Evolutionary conservation across 2,888 invertebrate species (phyloP).

Genomic region (Chydorus sphaericus): DNA sequence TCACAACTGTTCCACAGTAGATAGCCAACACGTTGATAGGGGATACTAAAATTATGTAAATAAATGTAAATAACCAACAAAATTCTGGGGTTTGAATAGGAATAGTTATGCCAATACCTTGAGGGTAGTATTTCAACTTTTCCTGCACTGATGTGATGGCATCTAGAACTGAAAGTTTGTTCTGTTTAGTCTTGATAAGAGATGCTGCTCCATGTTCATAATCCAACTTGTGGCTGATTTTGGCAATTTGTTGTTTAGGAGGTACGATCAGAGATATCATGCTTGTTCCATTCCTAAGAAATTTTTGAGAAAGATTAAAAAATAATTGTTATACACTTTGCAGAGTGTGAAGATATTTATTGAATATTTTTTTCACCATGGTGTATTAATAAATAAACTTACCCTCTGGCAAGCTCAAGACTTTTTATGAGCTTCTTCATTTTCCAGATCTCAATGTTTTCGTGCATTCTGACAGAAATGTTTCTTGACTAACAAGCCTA

Average conservation of each 20-base stretch:
- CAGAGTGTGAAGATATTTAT: slow-evolving; percentile 12
- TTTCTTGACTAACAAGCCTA: background rate
- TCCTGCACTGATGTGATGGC: slow-evolving; percentile 99
- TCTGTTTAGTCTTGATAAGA: slow-evolving; percentile 97
- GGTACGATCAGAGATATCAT: slow-evolving; percentile 99
- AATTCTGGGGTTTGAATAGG: too few species aligned
- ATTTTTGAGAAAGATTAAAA: too few species aligned
- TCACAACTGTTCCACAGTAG: slow-evolving; percentile 99
- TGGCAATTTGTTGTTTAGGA: slow-evolving; percentile 97
- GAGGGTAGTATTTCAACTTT: slow-evolving; percentile 94
- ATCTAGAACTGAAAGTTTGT: slow-evolving; percentile 93
- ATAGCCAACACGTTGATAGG: slow-evolving; percentile 98
- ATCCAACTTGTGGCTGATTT: slow-evolving; percentile 99
- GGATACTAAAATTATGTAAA: slow-evolving; percentile 51
- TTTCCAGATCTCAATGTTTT: slow-evolving; percentile 99
- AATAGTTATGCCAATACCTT: slow-evolving; percentile 47
- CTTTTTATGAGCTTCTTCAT: slow-evolving; percentile 99
- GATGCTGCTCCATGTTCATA: slow-evolving; percentile 99
- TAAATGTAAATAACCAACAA: background rate
- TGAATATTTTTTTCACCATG: background rate
- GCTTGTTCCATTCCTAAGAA: slow-evolving; percentile 96
- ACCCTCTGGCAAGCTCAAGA: slow-evolving; percentile 98
- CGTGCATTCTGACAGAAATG: slow-evolving; percentile 40
- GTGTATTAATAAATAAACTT: slow-evolving; percentile 25
- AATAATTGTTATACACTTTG: too few species aligned